phyloP scores from a whole-genome alignment of 2,888 invertebrate species.

The Tachina lurida region DNA sequence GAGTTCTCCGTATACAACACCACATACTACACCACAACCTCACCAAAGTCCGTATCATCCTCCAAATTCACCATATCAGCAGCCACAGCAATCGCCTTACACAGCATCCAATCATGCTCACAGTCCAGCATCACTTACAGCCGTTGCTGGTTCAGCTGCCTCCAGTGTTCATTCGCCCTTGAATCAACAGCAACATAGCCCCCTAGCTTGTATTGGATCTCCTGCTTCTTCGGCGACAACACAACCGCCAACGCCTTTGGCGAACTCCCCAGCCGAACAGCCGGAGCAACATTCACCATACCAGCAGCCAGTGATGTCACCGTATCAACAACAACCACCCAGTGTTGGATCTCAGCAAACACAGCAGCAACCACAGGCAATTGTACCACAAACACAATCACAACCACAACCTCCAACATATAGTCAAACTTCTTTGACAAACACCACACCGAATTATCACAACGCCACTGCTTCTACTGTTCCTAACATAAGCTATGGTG shows the following conservation, averaged over 20 bases:
- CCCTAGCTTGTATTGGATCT: slow-evolving; percentile 78
- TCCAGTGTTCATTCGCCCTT: slow-evolving; percentile 73
- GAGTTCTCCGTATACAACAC: slow-evolving; percentile 83
- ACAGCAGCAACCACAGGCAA: slow-evolving; percentile 69
- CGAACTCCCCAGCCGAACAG: slow-evolving; percentile 78
- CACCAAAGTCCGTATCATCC: slow-evolving; percentile 82
- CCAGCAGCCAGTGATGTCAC: slow-evolving; percentile 83
- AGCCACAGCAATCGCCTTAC: slow-evolving; percentile 75
- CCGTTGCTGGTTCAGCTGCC: slow-evolving; percentile 58
- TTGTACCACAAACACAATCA: slow-evolving; percentile 54
- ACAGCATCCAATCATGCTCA: slow-evolving; percentile 71
- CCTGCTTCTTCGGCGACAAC: slow-evolving; percentile 80
- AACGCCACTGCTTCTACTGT: slow-evolving; percentile 73
- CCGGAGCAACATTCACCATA: slow-evolving; percentile 83
- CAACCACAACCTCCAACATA: slow-evolving; percentile 72
- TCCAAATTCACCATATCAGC: slow-evolving; percentile 76
- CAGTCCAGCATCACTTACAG: slow-evolving; percentile 74
- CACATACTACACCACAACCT: slow-evolving; percentile 80
- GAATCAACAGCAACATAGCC: slow-evolving; percentile 77
- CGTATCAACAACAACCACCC: slow-evolving; percentile 81
- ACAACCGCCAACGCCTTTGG: slow-evolving; percentile 79
- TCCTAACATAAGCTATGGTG: slow-evolving; percentile 75
- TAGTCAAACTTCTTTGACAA: slow-evolving; percentile 75
- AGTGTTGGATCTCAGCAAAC: slow-evolving; percentile 66
- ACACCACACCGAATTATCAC: slow-evolving; percentile 43